A percentile compares a stretch with the other conserved stretches of the same genome.
Evolutionary conservation across 2,888 invertebrate species (phyloP).

Genomic region (Synanthedon myopaeformis): DNA sequence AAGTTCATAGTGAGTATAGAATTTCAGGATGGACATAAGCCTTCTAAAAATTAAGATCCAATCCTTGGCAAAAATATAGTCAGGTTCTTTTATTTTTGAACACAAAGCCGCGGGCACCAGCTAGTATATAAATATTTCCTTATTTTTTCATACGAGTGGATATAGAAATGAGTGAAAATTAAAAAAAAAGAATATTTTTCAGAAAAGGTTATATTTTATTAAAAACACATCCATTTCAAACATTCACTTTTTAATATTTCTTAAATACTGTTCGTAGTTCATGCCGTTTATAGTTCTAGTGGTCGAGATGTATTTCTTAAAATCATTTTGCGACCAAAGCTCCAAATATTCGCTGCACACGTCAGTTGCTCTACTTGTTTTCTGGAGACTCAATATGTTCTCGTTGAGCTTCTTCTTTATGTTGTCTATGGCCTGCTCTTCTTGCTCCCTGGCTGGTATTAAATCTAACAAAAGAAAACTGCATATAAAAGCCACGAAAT

Average conservation of each 20-base stretch:
- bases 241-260: slow-evolving; percentile 25
- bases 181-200: neutral
- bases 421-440: slow-evolving; percentile 30
- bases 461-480: slow-evolving; percentile 30
- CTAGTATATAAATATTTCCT: neutral
- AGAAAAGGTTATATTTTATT: too few relatives aligned
- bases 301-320: slow-evolving; percentile 32
- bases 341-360: slow-evolving; percentile 31
- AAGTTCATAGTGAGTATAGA: too few relatives aligned
- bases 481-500: neutral
- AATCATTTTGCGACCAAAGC: slow-evolving; percentile 34
- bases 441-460: slow-evolving; percentile 23
- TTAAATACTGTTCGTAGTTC: slow-evolving; percentile 29
- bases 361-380: slow-evolving; percentile 30
- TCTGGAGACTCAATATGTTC: slow-evolving; percentile 32
- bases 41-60: too few relatives aligned
- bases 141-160: neutral
- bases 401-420: slow-evolving; percentile 45
- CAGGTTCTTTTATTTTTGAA: too few relatives aligned
- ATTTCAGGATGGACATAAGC: too few relatives aligned
- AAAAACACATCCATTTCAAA: slow-evolving; percentile 3
- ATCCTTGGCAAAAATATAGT: too few relatives aligned
- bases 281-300: slow-evolving; percentile 35
- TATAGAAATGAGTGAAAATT: neutral
- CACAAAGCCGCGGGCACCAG: too few relatives aligned